These are phyloP conservation scores for Trichoplax adhaerens DNA, from an alignment of 37 sponge, comb jelly and placozoan genomes.

Conservation along the genomic window DNA sequence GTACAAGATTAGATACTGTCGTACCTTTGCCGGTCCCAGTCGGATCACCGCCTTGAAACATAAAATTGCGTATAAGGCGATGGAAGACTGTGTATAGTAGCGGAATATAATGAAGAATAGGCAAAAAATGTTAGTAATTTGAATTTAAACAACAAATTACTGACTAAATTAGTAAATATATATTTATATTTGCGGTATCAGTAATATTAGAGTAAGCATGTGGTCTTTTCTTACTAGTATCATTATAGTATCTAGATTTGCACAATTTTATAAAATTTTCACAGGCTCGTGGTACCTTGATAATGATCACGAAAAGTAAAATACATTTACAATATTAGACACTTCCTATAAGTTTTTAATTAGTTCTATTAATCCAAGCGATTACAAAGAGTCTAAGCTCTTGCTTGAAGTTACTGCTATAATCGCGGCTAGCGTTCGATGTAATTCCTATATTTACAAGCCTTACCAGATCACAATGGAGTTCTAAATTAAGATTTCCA, in stretches of 20 bases:
- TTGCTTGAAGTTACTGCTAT: background rate
- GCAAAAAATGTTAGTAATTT: background rate
- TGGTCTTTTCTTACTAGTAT: slow-evolving; percentile 32
- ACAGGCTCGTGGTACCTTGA: slow-evolving; percentile 59
- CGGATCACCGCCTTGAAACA: slow-evolving; percentile 91
- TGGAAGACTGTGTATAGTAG: slow-evolving; percentile 43
- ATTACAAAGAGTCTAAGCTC: background rate
- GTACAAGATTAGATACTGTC: background rate
- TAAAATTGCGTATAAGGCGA: slow-evolving; percentile 85
- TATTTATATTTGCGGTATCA: background rate
- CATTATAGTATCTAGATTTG: slow-evolving; percentile 64
- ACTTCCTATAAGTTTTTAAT: too few species aligned
- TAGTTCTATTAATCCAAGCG: too few species aligned
- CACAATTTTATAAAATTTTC: slow-evolving; percentile 73
- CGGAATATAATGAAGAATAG: background rate
- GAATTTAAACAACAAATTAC: too few species aligned
- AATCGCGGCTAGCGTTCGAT: background rate
- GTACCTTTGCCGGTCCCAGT: slow-evolving; percentile 56
- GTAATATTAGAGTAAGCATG: background rate
- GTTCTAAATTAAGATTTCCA: slow-evolving; percentile 83
- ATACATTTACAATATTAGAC: too few species aligned
- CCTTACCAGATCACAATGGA: slow-evolving; percentile 67
- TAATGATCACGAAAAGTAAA: too few species aligned
- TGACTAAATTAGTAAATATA: too few species aligned
- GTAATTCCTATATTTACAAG: background rate